Conservation (phyloP, 35 echinoderm and acorn worm genomes). For the Heliocidaris tuberculata region DNA sequence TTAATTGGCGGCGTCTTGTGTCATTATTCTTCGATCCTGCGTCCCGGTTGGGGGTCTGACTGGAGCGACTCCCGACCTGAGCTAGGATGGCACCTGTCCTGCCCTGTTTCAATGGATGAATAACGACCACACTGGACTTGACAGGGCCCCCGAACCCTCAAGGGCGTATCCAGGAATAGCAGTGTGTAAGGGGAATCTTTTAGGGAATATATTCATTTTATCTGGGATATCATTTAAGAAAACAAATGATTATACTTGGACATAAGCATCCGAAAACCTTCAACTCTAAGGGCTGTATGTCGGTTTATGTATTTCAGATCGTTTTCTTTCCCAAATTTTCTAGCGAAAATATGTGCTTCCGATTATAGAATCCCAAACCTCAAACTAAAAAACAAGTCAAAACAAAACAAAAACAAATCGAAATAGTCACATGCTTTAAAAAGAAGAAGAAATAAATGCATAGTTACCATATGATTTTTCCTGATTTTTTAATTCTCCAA, state of each 20-base stretch:
- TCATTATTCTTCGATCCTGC: constrained; percentile 13
- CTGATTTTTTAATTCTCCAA: no score
- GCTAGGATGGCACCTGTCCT: constrained; percentile 19
- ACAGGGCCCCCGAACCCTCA: neutral
- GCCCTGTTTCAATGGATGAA: neutral
- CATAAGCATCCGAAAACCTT: no score
- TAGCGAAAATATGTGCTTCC: no score
- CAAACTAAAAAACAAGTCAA: no score
- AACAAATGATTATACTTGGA: no score
- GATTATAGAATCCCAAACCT: no score
- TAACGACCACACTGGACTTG: neutral
- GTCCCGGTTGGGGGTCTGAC: constrained; percentile 4
- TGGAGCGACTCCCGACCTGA: neutral
- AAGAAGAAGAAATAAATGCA: no score
- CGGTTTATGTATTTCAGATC: neutral
- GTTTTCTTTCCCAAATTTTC: neutral
- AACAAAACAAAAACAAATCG: no score
- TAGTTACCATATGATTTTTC: no score
- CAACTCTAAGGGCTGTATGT: neutral
- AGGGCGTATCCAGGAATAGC: neutral
- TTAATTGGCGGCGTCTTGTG: constrained; percentile 37
- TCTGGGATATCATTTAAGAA: no score
- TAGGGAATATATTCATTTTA: no score
- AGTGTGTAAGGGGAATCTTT: neutral
- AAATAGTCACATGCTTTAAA: no score